These are phyloP conservation scores for Dryocosmus kuriphilus DNA, from an alignment of 2,888 invertebrate genomes.

Conservation along the genomic window DNA sequence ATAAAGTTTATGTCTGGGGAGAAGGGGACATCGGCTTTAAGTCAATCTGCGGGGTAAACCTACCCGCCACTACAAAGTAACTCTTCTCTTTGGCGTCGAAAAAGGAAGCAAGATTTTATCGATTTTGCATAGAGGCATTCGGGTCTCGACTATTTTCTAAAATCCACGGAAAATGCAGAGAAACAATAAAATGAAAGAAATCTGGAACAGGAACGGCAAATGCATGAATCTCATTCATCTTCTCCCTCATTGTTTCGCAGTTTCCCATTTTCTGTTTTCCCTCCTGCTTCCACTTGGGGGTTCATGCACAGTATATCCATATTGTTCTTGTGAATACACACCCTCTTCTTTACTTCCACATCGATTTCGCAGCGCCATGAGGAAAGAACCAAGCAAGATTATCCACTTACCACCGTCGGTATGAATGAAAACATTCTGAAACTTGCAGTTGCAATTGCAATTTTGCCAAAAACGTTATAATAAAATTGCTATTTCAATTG, in stretches of 20 bases:
- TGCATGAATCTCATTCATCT: background rate
- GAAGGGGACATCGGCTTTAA: slow-evolving; percentile 23
- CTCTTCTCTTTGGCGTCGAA: slow-evolving; percentile 21
- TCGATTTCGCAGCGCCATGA: slow-evolving; percentile 36
- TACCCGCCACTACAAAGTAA: slow-evolving; percentile 21
- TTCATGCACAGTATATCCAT: background rate
- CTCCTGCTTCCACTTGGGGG: background rate
- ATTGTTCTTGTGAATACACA: slow-evolving; percentile 18
- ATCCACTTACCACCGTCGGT: slow-evolving; percentile 36
- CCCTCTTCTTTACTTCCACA: slow-evolving; percentile 36
- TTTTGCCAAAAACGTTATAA: background rate
- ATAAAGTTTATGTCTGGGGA: background rate
- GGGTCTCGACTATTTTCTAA: slow-evolving; percentile 9
- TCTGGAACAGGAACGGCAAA: background rate
- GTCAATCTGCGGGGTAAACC: slow-evolving; percentile 30
- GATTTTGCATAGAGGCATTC: slow-evolving; percentile 25
- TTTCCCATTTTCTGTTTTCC: background rate
- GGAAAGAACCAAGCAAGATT: slow-evolving; percentile 30
- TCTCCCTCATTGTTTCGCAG: background rate
- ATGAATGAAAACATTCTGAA: slow-evolving; percentile 3
- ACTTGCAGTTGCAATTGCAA: background rate
- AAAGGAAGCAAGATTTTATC: slow-evolving; percentile 38
- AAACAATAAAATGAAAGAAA: slow-evolving; percentile 4
- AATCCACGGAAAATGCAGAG: background rate
- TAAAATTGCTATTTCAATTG: background rate